These are phyloP conservation scores for Enteromius radiatus DNA, from an alignment of 2,797 vertebrate genomes.

Conservation along the genomic window DNA sequence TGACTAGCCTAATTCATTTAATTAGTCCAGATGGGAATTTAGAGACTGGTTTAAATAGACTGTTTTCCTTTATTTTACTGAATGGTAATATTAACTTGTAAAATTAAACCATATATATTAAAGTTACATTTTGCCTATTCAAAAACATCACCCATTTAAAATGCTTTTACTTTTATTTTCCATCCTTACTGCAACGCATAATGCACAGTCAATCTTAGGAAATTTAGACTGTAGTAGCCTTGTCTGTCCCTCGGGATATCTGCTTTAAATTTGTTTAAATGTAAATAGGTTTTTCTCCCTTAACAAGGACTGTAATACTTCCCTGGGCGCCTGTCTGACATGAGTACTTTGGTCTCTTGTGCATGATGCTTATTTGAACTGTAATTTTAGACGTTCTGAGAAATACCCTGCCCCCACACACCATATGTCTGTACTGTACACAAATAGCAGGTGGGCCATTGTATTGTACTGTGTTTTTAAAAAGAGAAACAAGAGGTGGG, in stretches of 20 bases:
- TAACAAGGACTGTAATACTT: too few species aligned
- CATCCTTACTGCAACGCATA: not conserved
- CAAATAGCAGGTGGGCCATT: not conserved
- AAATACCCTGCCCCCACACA: not conserved
- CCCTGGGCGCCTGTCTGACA: not conserved
- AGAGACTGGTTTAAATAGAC: not conserved
- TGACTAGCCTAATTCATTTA: not conserved
- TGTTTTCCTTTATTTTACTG: not conserved
- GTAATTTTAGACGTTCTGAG: not conserved
- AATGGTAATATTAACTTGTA: too few species aligned
- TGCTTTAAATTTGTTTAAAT: conserved; percentile 9
- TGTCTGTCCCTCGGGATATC: not conserved
- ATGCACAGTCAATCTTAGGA: not conserved
- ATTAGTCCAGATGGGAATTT: not conserved
- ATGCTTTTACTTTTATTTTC: not conserved
- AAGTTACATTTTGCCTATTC: not conserved
- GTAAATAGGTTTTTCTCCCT: not conserved
- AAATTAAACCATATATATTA: not conserved
- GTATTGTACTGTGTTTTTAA: not conserved
- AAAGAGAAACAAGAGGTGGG: not conserved
- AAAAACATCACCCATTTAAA: not conserved
- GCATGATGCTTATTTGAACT: not conserved
- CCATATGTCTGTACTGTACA: not conserved
- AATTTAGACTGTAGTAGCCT: not conserved
- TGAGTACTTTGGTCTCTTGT: not conserved